Base-by-base conservation (phyloP, 2,113 vertebrate genomes). In the Chroicocephalus ridibundus region DNA sequence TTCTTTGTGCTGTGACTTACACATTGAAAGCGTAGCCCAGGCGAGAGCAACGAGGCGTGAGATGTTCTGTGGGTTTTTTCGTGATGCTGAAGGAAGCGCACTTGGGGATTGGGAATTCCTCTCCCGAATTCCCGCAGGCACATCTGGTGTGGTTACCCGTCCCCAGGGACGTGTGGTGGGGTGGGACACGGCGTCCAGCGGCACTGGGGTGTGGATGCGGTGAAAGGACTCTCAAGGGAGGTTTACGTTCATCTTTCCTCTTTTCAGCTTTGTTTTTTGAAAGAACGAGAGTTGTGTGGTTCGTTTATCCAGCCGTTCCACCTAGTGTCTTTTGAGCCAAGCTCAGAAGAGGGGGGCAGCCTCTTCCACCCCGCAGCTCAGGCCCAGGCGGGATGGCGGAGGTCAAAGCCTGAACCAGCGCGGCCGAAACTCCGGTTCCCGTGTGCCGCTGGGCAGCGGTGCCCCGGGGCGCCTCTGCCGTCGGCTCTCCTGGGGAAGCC, bases 331-430 rank as follows among this genome's bases (percentile, higher is more conserved):
- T 60, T 22, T 13, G 21, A 60, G 32, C 34, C 38, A 13, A 0
- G 3, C 57, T 62, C 1, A 44, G 75, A 24, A 32, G 52, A 29
- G 27, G 2, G 12, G 29, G 34, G 71, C 55, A 44, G 36, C 12
- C 11, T 62, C 24, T 42, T 52, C 31, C 27, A 1, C 20, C 47
- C 66, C 40, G 15, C 38, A 58, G 34, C 85, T 70, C 44, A n/a
- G 4, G 0, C 13, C 42, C 0, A 0, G 4, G 36, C 1, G 1
- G 66, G 31, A 6, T 13, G n/a, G 49, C 51, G 40, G 87, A n/a
- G 71, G 9, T 29, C 52, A 11, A 3, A 47, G 55, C 9, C 32
- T 0, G 6, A 16, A 25, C 15, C 18, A 2, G 14, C 2, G 0
- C 2, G 2, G 40, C 68, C 4, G 10, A 44, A 52, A 6, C 26